Percentiles rank a stretch among this genome's conserved stretches.
Evolutionary conservation across 2,797 vertebrate species (phyloP).

Genomic region (Microchirus variegatus): DNA sequence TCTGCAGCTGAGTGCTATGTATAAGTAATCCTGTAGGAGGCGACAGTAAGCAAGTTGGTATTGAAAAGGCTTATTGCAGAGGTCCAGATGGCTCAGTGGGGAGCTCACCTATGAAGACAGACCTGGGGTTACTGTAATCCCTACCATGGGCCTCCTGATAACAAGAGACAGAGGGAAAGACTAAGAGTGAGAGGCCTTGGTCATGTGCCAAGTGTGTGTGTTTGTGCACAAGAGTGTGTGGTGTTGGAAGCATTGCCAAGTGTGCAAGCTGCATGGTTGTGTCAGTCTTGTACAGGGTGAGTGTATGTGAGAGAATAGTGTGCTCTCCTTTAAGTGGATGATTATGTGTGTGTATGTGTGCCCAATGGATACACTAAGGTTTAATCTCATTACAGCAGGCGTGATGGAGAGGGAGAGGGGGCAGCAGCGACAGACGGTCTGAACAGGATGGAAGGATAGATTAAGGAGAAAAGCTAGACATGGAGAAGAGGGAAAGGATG

Average conservation of each 20-base stretch:
- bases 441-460: conserved; percentile 76
- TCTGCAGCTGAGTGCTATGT: conserved; percentile 21
- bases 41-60: conserved; percentile 7
- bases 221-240: conserved; percentile 17
- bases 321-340: conserved; percentile 60
- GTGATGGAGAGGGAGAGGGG: conserved; percentile 66
- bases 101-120: conserved; percentile 75
- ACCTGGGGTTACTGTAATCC: conserved; percentile 79
- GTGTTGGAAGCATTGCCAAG: conserved; percentile 60
- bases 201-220: conserved; percentile 62
- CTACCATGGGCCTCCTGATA: conserved; percentile 70
- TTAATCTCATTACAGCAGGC: conserved; percentile 84
- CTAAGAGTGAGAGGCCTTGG: conserved; percentile 61
- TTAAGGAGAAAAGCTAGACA: conserved; percentile 67
- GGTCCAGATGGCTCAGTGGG: conserved; percentile 77
- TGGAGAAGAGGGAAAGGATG: not conserved
- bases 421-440: conserved; percentile 71
- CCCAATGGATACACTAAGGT: conserved; percentile 68
- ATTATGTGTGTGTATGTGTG: conserved; percentile 43
- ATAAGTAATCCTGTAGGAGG: conserved; percentile 49
- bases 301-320: conserved; percentile 49
- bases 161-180: conserved; percentile 53
- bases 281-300: conserved; percentile 46
- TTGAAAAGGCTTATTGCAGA: conserved; percentile 43
- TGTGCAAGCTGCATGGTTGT: conserved; percentile 55